Conservation (phyloP, 2,113 vertebrate species). For the Corapipo altera region DNA sequence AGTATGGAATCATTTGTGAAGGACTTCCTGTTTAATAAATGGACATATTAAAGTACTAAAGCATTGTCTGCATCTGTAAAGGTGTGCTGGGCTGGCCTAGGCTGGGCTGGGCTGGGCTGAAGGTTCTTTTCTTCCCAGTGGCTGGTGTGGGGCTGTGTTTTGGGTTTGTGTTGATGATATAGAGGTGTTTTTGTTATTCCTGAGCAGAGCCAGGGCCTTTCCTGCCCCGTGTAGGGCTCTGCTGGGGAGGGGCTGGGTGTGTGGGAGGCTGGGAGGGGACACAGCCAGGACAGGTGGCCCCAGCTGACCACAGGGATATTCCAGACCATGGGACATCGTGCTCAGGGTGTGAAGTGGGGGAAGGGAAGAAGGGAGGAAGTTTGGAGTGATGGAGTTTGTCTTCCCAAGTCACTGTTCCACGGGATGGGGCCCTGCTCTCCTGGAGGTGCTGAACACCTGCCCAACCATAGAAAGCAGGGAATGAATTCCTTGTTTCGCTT, state of each 20-base stretch:
- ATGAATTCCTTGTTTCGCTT: background rate
- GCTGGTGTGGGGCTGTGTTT: background rate
- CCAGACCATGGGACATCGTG: background rate
- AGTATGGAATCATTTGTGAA: slow-evolving; percentile 76
- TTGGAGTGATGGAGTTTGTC: background rate
- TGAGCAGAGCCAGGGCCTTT: background rate
- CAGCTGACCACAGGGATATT: background rate
- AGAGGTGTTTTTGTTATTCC: background rate
- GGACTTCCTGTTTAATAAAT: slow-evolving; percentile 80
- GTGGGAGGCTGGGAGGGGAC: background rate
- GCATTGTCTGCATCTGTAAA: background rate
- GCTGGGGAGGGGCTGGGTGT: background rate
- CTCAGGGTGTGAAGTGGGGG: background rate
- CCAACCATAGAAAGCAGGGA: background rate
- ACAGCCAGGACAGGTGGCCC: background rate
- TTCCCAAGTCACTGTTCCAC: background rate
- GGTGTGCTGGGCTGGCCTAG: background rate
- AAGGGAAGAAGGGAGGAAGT: background rate
- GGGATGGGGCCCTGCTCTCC: background rate
- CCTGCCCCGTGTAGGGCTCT: background rate
- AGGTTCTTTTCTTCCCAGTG: background rate
- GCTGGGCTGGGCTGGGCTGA: background rate
- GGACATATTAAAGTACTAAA: slow-evolving; percentile 47
- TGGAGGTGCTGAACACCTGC: background rate
- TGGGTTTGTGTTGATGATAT: background rate